Percentiles rank a stretch among this genome's conserved stretches.
Conservation (phyloP, 2,888 invertebrate species). For the Neoitamus cyanurus region DNA sequence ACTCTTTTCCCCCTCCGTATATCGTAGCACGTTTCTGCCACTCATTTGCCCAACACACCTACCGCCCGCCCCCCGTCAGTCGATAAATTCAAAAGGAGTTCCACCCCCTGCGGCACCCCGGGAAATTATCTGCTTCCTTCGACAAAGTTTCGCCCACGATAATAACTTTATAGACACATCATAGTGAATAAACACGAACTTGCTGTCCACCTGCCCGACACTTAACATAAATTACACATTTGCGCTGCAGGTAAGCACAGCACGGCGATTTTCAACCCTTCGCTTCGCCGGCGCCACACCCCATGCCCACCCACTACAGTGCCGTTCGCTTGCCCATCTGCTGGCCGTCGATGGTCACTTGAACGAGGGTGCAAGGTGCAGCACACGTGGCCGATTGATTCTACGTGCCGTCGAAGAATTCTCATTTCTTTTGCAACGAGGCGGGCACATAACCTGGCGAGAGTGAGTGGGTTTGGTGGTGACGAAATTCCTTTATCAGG, state of each 20-base stretch:
- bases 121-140: not conserved
- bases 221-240: constrained; percentile 1
- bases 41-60: not conserved
- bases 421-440: not conserved
- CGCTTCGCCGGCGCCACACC: not conserved
- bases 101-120: not conserved
- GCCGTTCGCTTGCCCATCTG: not conserved
- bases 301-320: not conserved
- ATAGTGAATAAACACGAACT: not conserved
- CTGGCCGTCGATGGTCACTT: not conserved
- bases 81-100: not conserved
- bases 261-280: not conserved
- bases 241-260: not conserved
- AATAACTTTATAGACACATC: constrained; percentile 1
- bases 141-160: not conserved
- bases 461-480: not conserved
- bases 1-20: not conserved
- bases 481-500: not conserved
- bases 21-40: not conserved
- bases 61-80: not conserved
- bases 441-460: not conserved
- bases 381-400: not conserved
- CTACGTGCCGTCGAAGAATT: not conserved
- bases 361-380: not conserved
- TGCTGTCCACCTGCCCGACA: not conserved